Base-by-base conservation (phyloP, 2,113 vertebrate genomes). In the Anseranas semipalmata region DNA sequence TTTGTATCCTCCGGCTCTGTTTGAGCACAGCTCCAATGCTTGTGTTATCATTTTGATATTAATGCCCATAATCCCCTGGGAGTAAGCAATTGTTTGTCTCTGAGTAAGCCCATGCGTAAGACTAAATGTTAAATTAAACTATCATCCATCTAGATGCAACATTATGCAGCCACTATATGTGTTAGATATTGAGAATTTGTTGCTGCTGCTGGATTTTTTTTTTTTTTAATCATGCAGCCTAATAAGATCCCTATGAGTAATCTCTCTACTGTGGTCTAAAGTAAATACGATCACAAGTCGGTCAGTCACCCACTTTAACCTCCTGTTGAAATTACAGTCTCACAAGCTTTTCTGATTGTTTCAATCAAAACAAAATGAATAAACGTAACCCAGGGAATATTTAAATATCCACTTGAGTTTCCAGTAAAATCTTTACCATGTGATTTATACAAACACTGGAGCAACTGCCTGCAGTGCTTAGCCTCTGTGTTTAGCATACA, bases 401-500 rank as follows among this genome's bases (percentile, higher is more conserved):
- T 98, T 97, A 96, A 98, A 98, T 96, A 98, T 86, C 94, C 96
- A 93, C 87, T 88, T 94, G 93, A 95, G 89, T 97, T 98, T 96
- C 95, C 90, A 98, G 92, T 94, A 97, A 97, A 98, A 86, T 89
- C 89, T 98, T 97, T 96, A 80, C 53, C 76, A 85, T 43, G 58
- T 97, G 96, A 98, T 98, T 98, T 98, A 98, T 96, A 94, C 39
- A 76, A 98, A 97, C 96, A 81, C 97, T 94, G 93, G 96, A 98
- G 89, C 98, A 98, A 99, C 73, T 98, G 96, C 95, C 97, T 95
- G 97, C 95, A 87, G 97, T 82, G 86, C 73, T 75, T 94, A 94
- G 97, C 93, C 96, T 96, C 95, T 94, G 91, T 97, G 95, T 98
- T 98, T 96, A 96, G 97, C 98, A 97, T 96, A 96, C 91, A 97